These are phyloP conservation scores for Scaptomyza caliginosa DNA, from an alignment of 2,888 invertebrate species.

Conservation along the genomic window DNA sequence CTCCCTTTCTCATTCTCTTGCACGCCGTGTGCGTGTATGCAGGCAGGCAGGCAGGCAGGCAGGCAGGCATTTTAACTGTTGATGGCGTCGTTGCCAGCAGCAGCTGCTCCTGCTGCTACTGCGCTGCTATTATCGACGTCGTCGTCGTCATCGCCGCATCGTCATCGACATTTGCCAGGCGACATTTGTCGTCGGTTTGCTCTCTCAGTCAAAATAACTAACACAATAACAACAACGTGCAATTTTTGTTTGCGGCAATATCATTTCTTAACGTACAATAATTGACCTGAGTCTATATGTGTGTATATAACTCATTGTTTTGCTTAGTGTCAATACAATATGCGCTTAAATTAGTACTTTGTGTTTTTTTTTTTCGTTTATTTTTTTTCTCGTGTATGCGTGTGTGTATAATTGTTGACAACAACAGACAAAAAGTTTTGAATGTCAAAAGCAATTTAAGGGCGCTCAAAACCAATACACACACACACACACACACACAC, in stretches of 20 bases:
- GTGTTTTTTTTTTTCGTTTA: not conserved
- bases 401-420: not conserved
- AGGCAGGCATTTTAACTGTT: constrained; percentile 32
- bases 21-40: constrained; percentile 11
- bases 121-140: constrained; percentile 10
- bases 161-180: constrained; percentile 52
- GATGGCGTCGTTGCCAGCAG: constrained; percentile 22
- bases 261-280: constrained; percentile 24
- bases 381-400: constrained; percentile 12
- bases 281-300: not conserved
- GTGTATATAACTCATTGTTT: not conserved
- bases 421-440: constrained; percentile 5
- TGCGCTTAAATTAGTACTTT: constrained; percentile 21
- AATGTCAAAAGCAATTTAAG: constrained; percentile 30
- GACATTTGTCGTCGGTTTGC: constrained; percentile 55
- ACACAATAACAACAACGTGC: constrained; percentile 49
- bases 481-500: constrained; percentile 4
- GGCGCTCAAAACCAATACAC: constrained; percentile 20
- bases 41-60: constrained; percentile 16
- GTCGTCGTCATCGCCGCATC: constrained; percentile 35
- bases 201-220: constrained; percentile 55
- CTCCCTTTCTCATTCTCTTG: constrained; percentile 22
- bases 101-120: constrained; percentile 25
- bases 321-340: constrained; percentile 21
- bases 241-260: constrained; percentile 44